Evolutionary conservation across 2,888 invertebrate genomes (phyloP), one percentile per base, ranked within the genome.

Genomic region (Homarus gammarus): DNA sequence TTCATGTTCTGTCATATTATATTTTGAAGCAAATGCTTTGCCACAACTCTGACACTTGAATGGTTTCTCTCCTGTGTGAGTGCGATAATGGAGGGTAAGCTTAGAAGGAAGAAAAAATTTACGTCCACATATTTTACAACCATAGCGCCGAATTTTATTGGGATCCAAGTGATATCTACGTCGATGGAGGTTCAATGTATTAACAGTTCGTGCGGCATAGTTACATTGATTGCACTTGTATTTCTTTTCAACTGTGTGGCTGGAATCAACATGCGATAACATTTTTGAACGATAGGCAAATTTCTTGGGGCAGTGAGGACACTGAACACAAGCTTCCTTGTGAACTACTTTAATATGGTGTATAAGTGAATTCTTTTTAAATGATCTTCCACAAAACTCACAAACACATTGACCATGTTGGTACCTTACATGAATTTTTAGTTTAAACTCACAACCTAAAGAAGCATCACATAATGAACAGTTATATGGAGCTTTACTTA

Each of bases 371-470:
- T 82, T 83, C 18, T 83, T 84, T 31, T 89, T 89, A 51, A 84
- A 89, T 22, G 88, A 89, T 38, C 84, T 89, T 36, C 88, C 88
- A 72, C 88, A 89, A 49, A 84, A 89, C 40, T 89, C 88, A 70
- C 88, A 89, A n/a, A 89, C 84, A 56, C 88, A 78, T 22, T 70
- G 83, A 27, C 84, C 84, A 38, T 89, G 88, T 40, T 89, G 61
- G 22, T 70, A 84, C n/a, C 78, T 75, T 1, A 89, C 56, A 33
- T 89, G 88, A 33, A 38, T 83, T 44, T 84, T 83, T 15, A 89
- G 56, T 38, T 89, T 77, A 56, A 51, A 84, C 33, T 89, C 84
- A 49, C 88, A 89, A n/a, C 88, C 88, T 5, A 77, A 15, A 22
- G 78, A 89, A 49, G 70, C 83, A 64, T 78, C 72, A 49, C 88